These are phyloP conservation scores for Alethe diademata DNA, from an alignment of 2,113 vertebrate species.

Conservation along the genomic window DNA sequence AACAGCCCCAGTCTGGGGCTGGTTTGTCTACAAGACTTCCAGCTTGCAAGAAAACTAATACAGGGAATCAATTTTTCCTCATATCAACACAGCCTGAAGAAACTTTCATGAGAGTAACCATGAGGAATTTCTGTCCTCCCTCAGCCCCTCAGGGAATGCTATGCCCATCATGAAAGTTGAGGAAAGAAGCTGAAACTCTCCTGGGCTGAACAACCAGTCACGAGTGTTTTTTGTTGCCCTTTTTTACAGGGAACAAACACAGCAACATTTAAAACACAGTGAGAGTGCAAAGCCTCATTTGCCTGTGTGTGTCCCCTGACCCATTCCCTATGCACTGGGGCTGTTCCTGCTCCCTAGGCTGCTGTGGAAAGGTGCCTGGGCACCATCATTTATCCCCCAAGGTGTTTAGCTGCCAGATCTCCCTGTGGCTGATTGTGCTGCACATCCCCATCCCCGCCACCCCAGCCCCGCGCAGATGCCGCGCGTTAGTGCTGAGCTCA, in stretches of 20 bases:
- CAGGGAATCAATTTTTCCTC: background rate
- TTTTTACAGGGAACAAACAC: background rate
- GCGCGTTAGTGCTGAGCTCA: slow-evolving; percentile 26
- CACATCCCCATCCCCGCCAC: background rate
- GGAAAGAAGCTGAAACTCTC: background rate
- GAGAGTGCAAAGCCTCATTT: background rate
- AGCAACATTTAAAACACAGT: background rate
- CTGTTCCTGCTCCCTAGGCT: background rate
- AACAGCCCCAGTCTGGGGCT: background rate
- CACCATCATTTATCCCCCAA: background rate
- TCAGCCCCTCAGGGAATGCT: background rate
- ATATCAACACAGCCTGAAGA: background rate
- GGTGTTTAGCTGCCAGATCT: background rate
- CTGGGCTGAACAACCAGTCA: background rate
- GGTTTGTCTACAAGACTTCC: background rate
- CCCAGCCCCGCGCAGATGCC: slow-evolving; percentile 38
- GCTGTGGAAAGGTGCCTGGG: background rate
- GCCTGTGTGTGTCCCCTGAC: background rate
- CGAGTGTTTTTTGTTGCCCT: background rate
- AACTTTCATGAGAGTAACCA: background rate
- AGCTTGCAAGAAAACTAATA: background rate
- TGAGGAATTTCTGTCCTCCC: background rate
- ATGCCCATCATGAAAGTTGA: background rate
- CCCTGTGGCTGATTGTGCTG: background rate
- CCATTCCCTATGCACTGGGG: background rate